phyloP scores from a whole-genome alignment of 2,797 vertebrate species.

The Odontamblyopus rebecca region DNA sequence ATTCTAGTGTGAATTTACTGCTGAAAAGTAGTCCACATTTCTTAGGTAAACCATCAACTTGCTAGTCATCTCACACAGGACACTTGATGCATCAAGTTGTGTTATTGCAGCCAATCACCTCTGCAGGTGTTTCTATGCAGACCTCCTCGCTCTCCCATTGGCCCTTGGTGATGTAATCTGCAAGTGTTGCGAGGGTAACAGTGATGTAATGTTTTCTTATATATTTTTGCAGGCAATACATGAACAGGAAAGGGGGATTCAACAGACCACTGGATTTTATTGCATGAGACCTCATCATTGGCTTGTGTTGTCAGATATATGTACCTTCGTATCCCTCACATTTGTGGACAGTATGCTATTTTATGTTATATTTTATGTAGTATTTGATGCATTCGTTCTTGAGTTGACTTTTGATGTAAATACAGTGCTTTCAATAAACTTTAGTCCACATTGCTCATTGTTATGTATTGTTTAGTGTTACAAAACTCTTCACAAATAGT shows the following conservation, averaged over 20 bases:
- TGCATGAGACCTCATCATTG: constrained; percentile 74
- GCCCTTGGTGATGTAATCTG: constrained; percentile 82
- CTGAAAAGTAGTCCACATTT: constrained; percentile 8
- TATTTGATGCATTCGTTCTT: constrained; percentile 24
- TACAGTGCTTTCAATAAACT: constrained; percentile 22
- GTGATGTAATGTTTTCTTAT: constrained; percentile 79
- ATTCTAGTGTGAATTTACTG: background rate
- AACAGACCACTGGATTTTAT: constrained; percentile 99
- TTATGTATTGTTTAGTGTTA: constrained; percentile 7
- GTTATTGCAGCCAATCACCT: constrained; percentile 75
- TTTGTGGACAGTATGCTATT: constrained; percentile 12
- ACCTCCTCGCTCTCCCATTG: constrained; percentile 71
- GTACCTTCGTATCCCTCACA: constrained; percentile 1
- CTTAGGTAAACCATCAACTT: constrained; percentile 39
- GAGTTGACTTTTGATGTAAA: constrained; percentile 33
- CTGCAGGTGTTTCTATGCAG: constrained; percentile 77
- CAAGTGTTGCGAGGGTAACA: constrained; percentile 79
- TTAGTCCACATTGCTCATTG: constrained; percentile 1
- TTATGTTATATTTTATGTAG: background rate
- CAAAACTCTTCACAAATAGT: constrained; percentile 30
- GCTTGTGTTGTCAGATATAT: constrained; percentile 7
- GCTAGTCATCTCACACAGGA: constrained; percentile 37
- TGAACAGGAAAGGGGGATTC: constrained; percentile 98
- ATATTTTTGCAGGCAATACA: constrained; percentile 87
- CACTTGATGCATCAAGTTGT: constrained; percentile 47